These are phyloP conservation scores for Drosophila quinaria DNA, from an alignment of 2,888 invertebrate genomes.

Conservation along the genomic window DNA sequence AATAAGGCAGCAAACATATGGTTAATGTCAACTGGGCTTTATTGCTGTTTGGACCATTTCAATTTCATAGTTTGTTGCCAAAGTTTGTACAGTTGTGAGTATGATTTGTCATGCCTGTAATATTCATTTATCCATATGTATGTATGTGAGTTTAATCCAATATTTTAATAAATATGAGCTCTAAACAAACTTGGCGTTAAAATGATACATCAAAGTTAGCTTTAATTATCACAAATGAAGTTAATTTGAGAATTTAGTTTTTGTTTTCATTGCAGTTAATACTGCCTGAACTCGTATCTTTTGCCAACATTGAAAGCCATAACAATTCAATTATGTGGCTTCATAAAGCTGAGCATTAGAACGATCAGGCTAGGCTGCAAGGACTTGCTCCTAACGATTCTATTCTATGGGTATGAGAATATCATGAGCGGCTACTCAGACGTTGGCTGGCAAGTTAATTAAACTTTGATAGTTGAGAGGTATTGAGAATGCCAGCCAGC, in stretches of 20 bases:
- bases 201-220: not conserved
- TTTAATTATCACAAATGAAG: not conserved
- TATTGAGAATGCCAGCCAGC: slow-evolving; percentile 46
- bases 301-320: slow-evolving; percentile 48
- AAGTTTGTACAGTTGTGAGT: slow-evolving; percentile 2
- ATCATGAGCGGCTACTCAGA: slow-evolving; percentile 26
- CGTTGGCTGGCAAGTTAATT: slow-evolving; percentile 67
- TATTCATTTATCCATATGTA: not conserved
- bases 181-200: not conserved
- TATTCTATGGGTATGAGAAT: slow-evolving; percentile 3
- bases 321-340: slow-evolving; percentile 72
- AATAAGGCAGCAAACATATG: slow-evolving; percentile 47
- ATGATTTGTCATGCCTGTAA: not conserved
- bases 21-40: slow-evolving; percentile 30
- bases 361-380: slow-evolving; percentile 22
- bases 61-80: slow-evolving; percentile 24
- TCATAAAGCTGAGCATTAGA: slow-evolving; percentile 34
- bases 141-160: not conserved
- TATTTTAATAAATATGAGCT: not conserved
- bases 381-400: slow-evolving; percentile 25
- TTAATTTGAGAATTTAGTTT: slow-evolving; percentile 3
- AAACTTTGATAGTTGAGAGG: slow-evolving; percentile 61
- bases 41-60: not conserved
- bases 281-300: not conserved
- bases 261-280: slow-evolving; percentile 10